These are phyloP conservation scores for Hemiscyllium ocellatum DNA, from an alignment of 2,113 vertebrate species.

Conservation along the genomic window DNA sequence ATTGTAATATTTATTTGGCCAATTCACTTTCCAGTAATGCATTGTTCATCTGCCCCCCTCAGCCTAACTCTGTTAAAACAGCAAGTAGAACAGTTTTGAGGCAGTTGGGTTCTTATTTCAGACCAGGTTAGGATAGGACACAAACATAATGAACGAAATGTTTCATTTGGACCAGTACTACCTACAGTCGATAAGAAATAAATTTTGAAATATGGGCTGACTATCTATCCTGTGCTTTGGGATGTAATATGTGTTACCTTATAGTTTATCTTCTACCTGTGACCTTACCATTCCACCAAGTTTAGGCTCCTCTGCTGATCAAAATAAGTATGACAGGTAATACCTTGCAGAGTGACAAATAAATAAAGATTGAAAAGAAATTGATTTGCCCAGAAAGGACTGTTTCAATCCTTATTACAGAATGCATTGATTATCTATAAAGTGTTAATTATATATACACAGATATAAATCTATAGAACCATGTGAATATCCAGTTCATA, in stretches of 20 bases:
- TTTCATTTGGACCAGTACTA: neutral
- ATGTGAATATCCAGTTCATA: neutral
- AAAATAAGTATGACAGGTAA: neutral
- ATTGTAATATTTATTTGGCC: no score
- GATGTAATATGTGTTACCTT: neutral
- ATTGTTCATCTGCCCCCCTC: no score
- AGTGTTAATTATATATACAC: neutral
- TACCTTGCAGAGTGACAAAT: neutral
- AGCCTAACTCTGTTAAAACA: no score
- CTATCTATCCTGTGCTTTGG: neutral
- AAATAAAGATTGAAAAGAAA: neutral
- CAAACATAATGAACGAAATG: neutral
- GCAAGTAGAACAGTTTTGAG: no score
- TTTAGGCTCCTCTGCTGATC: neutral
- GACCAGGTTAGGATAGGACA: neutral
- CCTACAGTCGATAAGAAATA: neutral
- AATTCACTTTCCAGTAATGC: no score
- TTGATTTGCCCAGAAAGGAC: neutral
- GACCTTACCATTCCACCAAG: neutral
- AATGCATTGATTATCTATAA: neutral
- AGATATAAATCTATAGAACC: neutral
- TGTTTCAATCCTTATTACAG: neutral
- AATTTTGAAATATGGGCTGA: neutral
- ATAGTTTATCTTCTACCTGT: neutral
- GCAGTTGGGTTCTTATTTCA: no score